These are phyloP conservation scores for Maccullochella peelii DNA, from an alignment of 2,113 vertebrate species.

Conservation along the genomic window DNA sequence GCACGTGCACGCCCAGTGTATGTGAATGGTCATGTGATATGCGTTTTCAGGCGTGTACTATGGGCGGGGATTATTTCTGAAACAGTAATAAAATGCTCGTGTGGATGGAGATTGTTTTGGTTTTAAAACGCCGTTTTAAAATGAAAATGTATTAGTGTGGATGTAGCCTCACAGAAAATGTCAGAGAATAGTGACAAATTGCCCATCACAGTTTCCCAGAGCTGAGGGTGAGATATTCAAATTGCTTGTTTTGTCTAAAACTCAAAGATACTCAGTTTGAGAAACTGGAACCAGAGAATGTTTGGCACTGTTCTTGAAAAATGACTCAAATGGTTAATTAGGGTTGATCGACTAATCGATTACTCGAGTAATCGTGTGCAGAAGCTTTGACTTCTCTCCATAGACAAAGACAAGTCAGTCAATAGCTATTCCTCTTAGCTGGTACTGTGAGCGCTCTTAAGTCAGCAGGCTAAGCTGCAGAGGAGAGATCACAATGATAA, in stretches of 20 bases:
- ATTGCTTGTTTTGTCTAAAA: neutral
- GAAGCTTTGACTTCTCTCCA: slow-evolving; percentile 10
- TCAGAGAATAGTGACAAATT: no score
- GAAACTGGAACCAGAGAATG: neutral
- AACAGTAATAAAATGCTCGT: no score
- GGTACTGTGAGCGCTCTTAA: neutral
- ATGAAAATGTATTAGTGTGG: no score
- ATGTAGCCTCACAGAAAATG: no score
- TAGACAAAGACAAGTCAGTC: slow-evolving; percentile 11
- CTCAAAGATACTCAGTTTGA: neutral
- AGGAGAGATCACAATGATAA: slow-evolving; percentile 25
- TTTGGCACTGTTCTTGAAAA: neutral
- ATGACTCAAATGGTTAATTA: neutral
- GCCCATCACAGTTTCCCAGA: neutral
- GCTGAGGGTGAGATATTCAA: neutral
- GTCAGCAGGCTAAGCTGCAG: slow-evolving; percentile 21
- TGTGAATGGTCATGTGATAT: no score
- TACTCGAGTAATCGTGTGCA: neutral
- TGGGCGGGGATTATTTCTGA: no score
- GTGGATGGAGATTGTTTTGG: no score
- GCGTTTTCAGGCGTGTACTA: no score
- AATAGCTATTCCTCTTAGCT: slow-evolving; percentile 25
- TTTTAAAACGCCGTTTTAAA: no score
- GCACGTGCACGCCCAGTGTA: no score
- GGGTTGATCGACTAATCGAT: neutral